Evolutionary conservation across 2,797 vertebrate genomes (phyloP).

Genomic region (Eremophila alpestris): DNA sequence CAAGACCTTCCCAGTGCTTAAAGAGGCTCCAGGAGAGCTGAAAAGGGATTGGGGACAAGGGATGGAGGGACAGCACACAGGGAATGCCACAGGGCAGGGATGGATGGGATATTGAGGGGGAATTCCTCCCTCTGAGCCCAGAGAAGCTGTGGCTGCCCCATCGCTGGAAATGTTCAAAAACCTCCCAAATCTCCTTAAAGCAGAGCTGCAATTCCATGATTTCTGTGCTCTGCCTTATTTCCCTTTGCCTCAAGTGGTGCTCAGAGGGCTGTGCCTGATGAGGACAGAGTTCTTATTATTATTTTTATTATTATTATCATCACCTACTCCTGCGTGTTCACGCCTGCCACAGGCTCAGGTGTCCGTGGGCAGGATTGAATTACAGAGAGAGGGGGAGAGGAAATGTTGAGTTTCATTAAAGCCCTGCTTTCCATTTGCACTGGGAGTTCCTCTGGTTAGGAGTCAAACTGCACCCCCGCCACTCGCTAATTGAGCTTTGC

Average conservation of each 20-base stretch:
- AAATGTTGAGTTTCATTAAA: not conserved
- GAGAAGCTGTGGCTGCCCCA: not conserved
- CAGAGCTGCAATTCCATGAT: fast-evolving
- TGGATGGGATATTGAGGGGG: fast-evolving
- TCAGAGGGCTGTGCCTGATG: not conserved
- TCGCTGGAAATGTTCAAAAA: not conserved
- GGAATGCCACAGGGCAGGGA: not conserved
- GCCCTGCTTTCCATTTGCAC: not conserved
- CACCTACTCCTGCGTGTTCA: not conserved
- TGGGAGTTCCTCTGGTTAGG: not conserved
- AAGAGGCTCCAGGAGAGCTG: not conserved
- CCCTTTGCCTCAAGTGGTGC: not conserved
- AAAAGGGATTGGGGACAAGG: not conserved
- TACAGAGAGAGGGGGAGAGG: not conserved
- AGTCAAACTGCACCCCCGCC: conserved; percentile 29
- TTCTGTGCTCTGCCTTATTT: not conserved
- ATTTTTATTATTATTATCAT: no score
- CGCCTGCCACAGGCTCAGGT: not conserved
- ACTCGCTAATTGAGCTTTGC: conserved; percentile 46
- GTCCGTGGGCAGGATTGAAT: not conserved
- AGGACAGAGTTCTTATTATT: not conserved
- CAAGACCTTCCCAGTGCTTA: not conserved
- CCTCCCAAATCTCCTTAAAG: not conserved
- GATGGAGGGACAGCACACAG: not conserved
- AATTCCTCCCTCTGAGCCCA: not conserved